Base-by-base conservation (phyloP, 2,888 invertebrate genomes). In the Dryadula phaetusa region DNA sequence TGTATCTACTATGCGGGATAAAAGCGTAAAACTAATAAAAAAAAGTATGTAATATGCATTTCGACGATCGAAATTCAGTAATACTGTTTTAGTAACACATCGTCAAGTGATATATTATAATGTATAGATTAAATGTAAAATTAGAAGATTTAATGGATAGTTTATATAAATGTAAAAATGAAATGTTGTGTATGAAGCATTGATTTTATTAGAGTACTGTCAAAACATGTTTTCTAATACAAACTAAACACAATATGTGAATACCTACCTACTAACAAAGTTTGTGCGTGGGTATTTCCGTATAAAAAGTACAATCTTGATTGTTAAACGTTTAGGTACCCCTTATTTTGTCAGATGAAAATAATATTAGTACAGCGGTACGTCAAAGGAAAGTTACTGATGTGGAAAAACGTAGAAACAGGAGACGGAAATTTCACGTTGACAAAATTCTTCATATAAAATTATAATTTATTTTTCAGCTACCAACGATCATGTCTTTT, bases 391-490 rank as follows among this genome's bases (percentile, higher is more conserved):
- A 63, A 44, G 3, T 54, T 0, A 54, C 53, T 25, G 40, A 32
- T 22, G 63, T 53, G 62, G 40, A 65, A 68, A 64, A 49, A 37
- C 7, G 34, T 14, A n/a, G 8, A 20, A 54, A 54, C 53, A 20
- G 54, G 34, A 34, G 53, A 20, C 20, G 37, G 34, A 37, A 37
- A 20, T 54, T 37, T 54, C 32, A 47, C 47, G 34, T 56, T 37
- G 62, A 40, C 56, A 62, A 62, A 47, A 62, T 42, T 69, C n/a
- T 20, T 34, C 16, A 16, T 49, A 49, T n/a, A 49, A 16, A 49
- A 16, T 25, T n/a, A 7, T 14, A 49, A 49, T 49, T 28, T 16
- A 16, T 49, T 49, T 49, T 49, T 49, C 1, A 28, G n/a, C 49
- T 49, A 49, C 28, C 49, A 49, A 49, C 16, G 46, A 37, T 49